A percentile compares a stretch with the other conserved stretches of the same genome.
phyloP scores from a whole-genome alignment of 1,140 invertebrate genomes.

The Caenorhabditis latens region DNA sequence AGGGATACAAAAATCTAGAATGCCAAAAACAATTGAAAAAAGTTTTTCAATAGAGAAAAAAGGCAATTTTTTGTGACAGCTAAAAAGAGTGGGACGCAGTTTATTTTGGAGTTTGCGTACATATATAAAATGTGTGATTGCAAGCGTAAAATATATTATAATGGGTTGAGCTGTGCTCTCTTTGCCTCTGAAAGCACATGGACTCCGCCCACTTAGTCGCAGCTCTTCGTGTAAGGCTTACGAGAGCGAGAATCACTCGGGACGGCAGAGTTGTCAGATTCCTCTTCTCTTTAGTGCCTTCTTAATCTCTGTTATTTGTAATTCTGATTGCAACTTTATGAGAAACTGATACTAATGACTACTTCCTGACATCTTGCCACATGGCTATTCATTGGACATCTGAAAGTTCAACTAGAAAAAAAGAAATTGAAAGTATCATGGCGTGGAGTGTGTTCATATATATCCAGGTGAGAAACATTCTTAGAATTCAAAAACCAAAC shows the following conservation, averaged over 20 bases:
- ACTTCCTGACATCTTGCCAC: conserved; percentile 16
- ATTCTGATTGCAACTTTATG: background rate
- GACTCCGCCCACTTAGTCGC: conserved; percentile 43
- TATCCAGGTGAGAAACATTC: conserved; percentile 41
- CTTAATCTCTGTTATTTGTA: conserved; percentile 7
- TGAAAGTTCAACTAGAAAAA: background rate
- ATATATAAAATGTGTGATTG: conserved; percentile 57
- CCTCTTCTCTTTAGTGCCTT: conserved; percentile 6
- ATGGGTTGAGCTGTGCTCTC: conserved; percentile 51
- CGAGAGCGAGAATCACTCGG: conserved; percentile 51
- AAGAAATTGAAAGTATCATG: conserved; percentile 44
- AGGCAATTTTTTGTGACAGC: background rate
- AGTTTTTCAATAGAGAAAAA: conserved; percentile 11
- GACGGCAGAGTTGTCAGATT: conserved; percentile 12
- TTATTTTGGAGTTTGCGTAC: conserved; percentile 50
- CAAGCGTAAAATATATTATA: conserved; percentile 57
- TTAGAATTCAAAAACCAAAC: background rate
- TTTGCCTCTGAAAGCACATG: conserved; percentile 56
- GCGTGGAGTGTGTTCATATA: conserved; percentile 58
- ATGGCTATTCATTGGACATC: conserved; percentile 30
- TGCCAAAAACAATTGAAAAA: conserved; percentile 5
- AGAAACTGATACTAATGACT: conserved; percentile 7
- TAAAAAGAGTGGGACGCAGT: background rate
- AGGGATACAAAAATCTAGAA: background rate
- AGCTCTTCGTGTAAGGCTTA: conserved; percentile 44